phyloP scores from a whole-genome alignment of 2,797 vertebrate species.

The Sebastolobus alascanus region DNA sequence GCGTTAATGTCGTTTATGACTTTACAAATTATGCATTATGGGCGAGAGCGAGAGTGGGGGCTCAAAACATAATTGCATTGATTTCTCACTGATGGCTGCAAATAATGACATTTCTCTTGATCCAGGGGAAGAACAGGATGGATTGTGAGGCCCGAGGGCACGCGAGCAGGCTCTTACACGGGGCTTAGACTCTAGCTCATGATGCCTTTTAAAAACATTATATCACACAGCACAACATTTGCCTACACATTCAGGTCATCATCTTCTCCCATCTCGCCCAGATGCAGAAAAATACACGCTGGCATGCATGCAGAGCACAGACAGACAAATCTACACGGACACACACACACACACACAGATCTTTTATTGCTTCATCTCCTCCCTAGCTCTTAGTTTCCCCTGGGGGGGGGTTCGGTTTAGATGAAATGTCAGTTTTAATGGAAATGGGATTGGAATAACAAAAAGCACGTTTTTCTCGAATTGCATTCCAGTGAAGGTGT shows the following conservation, averaged over 20 bases:
- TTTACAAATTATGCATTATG: constrained; percentile 79
- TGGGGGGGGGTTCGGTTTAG: constrained; percentile 85
- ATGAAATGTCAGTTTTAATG: constrained; percentile 93
- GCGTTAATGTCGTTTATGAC: constrained; percentile 81
- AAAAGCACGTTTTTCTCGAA: constrained; percentile 79
- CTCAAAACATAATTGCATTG: constrained; percentile 86
- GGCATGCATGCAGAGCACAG: constrained; percentile 42
- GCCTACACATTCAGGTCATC: constrained; percentile 63
- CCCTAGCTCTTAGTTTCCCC: constrained; percentile 84
- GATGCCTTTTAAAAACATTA: constrained; percentile 73
- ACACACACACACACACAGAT: constrained; percentile 45
- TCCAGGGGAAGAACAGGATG: constrained; percentile 76
- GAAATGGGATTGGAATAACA: constrained; percentile 89
- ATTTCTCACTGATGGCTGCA: constrained; percentile 86
- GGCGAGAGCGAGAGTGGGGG: constrained; percentile 84
- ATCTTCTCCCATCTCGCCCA: constrained; percentile 43
- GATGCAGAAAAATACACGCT: constrained; percentile 52
- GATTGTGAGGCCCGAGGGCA: constrained; percentile 79
- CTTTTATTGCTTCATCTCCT: constrained; percentile 78
- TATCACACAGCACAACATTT: constrained; percentile 59
- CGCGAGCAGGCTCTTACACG: constrained; percentile 41
- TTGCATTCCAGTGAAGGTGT: constrained; percentile 71
- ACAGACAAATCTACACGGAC: constrained; percentile 42
- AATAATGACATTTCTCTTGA: constrained; percentile 88
- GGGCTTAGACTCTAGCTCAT: constrained; percentile 46